Base-by-base conservation (phyloP, 1,140 invertebrate genomes). In the Danaus melanippus region DNA sequence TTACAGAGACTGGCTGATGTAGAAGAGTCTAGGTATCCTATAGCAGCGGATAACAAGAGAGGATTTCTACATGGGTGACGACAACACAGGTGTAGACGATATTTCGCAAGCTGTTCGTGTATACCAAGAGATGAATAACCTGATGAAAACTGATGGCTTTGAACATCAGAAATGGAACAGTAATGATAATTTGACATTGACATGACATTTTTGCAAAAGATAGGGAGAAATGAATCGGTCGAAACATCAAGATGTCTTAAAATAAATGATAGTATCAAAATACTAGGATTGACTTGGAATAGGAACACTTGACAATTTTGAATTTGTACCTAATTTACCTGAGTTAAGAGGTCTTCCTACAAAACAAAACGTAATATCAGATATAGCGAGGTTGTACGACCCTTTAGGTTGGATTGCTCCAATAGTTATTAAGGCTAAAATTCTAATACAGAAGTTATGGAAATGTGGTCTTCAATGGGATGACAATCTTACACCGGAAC, bases 401-500 rank as follows among this genome's bases (percentile, higher is more conserved):
- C 80, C 79, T 0, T 46, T 64, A 2, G 50, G 76, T 10, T 67
- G 78, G 55, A 46, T 83, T 9, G 58, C 69, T n/a, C 86, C 86
- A 10, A 51, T 79, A 11, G 62, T 69, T 8, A 60, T 85, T 6
- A 61, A 39, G 9, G 66, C 66, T 8, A 85, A 86, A 61, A 68
- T 84, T 0, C 62, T 82, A 11, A 69, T 84, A 42, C 79, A 86
- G 53, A 67, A 69, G 48, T 9, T 84, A 10, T 78, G 81, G 79
- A 51, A 61, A 42, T 39, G 48, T 32, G 12, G 43, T 12, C 17
- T 50, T 12, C 40, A 55, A 8, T 84, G 83, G 79, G 80, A 86
- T 58, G 58, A 64, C 10, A 11, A 42, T 12, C 45, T 76, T 39
- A 47, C 64, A 9, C 40, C 12, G 15, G 59, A 66, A 7, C 42